Conservation (phyloP, 2,797 vertebrate genomes). For the Eutrigla gurnardus region DNA sequence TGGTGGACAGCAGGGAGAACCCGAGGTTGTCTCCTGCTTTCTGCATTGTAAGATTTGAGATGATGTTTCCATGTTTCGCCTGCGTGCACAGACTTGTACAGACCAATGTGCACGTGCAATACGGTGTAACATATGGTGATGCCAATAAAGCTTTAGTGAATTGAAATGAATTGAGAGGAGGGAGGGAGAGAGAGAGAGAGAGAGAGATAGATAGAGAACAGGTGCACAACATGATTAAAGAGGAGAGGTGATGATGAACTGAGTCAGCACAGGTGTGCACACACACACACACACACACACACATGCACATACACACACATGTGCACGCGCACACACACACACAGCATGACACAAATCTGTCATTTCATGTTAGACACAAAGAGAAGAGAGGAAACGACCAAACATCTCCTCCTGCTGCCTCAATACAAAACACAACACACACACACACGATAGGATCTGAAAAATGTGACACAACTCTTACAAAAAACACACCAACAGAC, state of each 20-base stretch:
- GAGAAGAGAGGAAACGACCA: conserved; percentile 23
- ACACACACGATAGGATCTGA: not conserved
- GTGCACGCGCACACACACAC: conserved; percentile 15
- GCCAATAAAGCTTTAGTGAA: too few relatives aligned
- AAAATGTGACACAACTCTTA: too few relatives aligned
- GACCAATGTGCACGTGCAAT: too few relatives aligned
- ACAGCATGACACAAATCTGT: conserved; percentile 63
- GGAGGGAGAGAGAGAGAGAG: not conserved
- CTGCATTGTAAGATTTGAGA: too few relatives aligned
- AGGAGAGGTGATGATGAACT: conserved; percentile 54
- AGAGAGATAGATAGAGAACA: conserved; percentile 11
- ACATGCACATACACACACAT: not conserved
- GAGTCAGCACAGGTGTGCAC: conserved; percentile 55
- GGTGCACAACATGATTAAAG: conserved; percentile 64
- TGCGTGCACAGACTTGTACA: too few relatives aligned
- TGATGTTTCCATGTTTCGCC: too few relatives aligned
- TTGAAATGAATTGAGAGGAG: not conserved
- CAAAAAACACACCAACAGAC: conserved; percentile 12
- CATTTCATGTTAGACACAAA: conserved; percentile 61
- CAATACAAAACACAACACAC: conserved; percentile 7
- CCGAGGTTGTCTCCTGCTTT: too few relatives aligned
- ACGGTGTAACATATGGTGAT: too few relatives aligned
- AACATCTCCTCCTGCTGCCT: conserved; percentile 25
- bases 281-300: conserved; percentile 12
- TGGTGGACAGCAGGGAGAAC: too few relatives aligned